phyloP scores from a whole-genome alignment of 2,888 invertebrate species.

The Leucania comma region DNA sequence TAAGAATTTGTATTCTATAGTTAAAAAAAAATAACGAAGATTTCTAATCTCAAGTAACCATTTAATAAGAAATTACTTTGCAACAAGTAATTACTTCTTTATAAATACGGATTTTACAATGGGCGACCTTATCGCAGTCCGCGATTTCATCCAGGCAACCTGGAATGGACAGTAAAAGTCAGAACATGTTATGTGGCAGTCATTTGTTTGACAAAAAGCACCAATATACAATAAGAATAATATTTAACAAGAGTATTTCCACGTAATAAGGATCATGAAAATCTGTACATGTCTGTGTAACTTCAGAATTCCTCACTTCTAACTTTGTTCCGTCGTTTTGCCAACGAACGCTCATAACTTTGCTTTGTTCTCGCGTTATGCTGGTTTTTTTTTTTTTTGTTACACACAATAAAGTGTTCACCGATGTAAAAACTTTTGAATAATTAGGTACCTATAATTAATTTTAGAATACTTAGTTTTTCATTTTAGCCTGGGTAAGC shows the following conservation, averaged over 20 bases:
- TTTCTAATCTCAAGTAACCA: no score
- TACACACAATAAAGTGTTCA: neutral
- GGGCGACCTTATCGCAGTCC: no score
- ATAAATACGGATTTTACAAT: no score
- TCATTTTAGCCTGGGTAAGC: neutral
- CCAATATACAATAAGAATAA: neutral
- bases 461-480: neutral
- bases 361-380: neutral
- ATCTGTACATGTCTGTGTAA: conserved; percentile 19
- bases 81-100: no score
- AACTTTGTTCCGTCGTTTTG: conserved; percentile 29
- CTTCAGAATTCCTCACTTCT: conserved; percentile 23
- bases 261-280: conserved; percentile 11
- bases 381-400: neutral
- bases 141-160: no score
- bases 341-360: conserved; percentile 30
- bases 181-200: no score
- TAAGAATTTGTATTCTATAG: no score
- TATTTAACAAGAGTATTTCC: neutral
- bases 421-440: neutral
- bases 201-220: no score
- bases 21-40: no score
- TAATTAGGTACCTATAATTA: neutral
- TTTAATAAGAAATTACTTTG: no score
- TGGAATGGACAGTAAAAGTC: no score